Base-by-base conservation (phyloP, 2,797 vertebrate species). In the Semotilus atromaculatus region DNA sequence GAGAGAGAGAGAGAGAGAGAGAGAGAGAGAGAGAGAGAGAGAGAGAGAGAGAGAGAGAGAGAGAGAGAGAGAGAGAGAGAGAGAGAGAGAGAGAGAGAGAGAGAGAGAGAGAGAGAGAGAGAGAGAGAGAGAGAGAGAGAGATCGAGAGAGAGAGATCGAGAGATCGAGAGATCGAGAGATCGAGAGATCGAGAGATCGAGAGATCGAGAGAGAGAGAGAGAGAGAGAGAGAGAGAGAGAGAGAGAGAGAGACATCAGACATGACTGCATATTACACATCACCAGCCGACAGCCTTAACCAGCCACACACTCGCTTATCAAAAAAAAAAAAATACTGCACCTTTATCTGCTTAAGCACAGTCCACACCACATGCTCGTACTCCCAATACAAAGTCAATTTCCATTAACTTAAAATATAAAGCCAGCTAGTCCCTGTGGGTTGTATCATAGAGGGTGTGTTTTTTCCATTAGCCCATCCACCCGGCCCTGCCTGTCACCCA, bases 371-470 rank as follows among this genome's bases (percentile, higher is more conserved):
- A 78, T 73, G 67, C 79, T 75, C 21, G n/a, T 34, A 62, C 68
- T 75, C 72, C 34, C 53, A 31, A 31, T 31, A 31, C 31, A n/a
- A n/a, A n/a, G n/a, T n/a, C n/a, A n/a, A 86, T 83, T 89, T 76
- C 82, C 72, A 82, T 81, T 85, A 83, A 82, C 75, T 88, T 83
- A 67, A 84, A 73, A 80, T 71, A 73, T 38, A 87, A 86, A 88
- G 64, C 14, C 11, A 36, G 8, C 58, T 71, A 64, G 58, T 72
- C 72, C 84, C 73, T 4, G 34, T 68, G 40, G 64, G 75, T 62
- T 31, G 43, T 5, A 45, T 5, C 23, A 36, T 26, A 40, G 51
- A 76, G 78, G 34, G 73, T 51, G 86, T 66, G 26, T 84, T 82
- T 83, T 62, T 71, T 48, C 51, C 85, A 81, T 86, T 80, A 77